Percentiles rank a stretch among this genome's conserved stretches.
phyloP scores from a whole-genome alignment of 2,888 invertebrate species.

The Melikaiella ostensackeni region DNA sequence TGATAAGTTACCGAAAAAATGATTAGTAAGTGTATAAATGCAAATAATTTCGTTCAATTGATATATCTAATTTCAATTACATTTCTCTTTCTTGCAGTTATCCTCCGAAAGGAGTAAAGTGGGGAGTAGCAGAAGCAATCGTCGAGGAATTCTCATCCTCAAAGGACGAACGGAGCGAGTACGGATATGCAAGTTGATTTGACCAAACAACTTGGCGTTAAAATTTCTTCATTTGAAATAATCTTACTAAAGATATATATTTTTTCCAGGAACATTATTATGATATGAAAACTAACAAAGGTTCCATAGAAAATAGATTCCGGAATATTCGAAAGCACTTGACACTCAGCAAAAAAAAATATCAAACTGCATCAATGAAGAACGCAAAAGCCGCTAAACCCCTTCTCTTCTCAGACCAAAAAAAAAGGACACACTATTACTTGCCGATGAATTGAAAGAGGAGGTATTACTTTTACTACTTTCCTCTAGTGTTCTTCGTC shows the following conservation, averaged over 20 bases:
- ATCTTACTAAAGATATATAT: background rate
- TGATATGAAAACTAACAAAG: background rate
- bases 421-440: too few relatives aligned
- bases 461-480: too few relatives aligned
- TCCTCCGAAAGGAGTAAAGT: slow-evolving; percentile 47
- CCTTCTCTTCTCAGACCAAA: too few relatives aligned
- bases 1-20: slow-evolving; percentile 4
- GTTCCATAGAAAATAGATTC: slow-evolving; percentile 11
- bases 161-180: slow-evolving; percentile 38
- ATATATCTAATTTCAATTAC: background rate
- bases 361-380: background rate
- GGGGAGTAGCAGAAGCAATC: slow-evolving; percentile 46
- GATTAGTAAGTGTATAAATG: background rate
- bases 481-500: background rate
- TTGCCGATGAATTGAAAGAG: too few relatives aligned
- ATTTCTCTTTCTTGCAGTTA: slow-evolving; percentile 38
- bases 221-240: background rate
- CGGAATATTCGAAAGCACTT: background rate
- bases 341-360: background rate
- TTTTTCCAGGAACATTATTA: slow-evolving; percentile 19
- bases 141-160: slow-evolving; percentile 44
- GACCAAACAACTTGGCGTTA: background rate
- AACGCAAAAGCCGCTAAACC: background rate
- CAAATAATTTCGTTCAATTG: background rate
- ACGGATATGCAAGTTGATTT: slow-evolving; percentile 46